phyloP scores from a whole-genome alignment of 2,888 invertebrate genomes.

The Notocelia uddmanniana region DNA sequence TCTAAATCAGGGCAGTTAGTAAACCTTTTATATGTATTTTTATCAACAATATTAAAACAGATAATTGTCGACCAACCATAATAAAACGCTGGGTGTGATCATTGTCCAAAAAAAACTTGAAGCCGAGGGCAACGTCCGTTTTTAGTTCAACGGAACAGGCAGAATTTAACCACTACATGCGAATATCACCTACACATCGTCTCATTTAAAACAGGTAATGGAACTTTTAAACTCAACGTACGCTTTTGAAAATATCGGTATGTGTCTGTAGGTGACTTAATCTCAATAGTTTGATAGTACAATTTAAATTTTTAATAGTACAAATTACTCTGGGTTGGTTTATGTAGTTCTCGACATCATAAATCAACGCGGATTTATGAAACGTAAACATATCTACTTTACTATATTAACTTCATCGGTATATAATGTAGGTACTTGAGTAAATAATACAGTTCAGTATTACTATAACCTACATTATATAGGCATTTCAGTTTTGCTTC shows the following conservation, averaged over 20 bases:
- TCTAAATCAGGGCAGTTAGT: not conserved
- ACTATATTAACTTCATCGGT: not conserved
- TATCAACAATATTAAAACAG: conserved; percentile 42
- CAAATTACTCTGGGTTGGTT: conserved; percentile 2
- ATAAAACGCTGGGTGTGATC: conserved; percentile 58
- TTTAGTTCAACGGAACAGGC: conserved; percentile 73
- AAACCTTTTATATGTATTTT: not conserved
- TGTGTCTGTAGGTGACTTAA: conserved; percentile 12
- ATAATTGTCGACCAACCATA: conserved; percentile 47
- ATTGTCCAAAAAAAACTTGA: conserved; percentile 68
- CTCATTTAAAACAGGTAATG: conserved; percentile 47
- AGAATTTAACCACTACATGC: conserved; percentile 59
- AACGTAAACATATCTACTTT: too few species aligned
- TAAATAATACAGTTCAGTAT: too few species aligned
- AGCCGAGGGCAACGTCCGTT: conserved; percentile 79
- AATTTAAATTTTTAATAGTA: too few species aligned
- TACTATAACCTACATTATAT: not conserved
- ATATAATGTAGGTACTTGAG: not conserved
- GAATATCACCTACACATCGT: conserved; percentile 57
- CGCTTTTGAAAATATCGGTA: conserved; percentile 18
- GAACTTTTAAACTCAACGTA: conserved; percentile 37
- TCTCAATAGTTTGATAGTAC: too few species aligned
- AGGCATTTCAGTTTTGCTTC: not conserved
- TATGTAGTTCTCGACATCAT: not conserved
- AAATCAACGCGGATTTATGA: not conserved